Conservation (phyloP, 2,797 vertebrate genomes). For the Eulemur mongoz region DNA sequence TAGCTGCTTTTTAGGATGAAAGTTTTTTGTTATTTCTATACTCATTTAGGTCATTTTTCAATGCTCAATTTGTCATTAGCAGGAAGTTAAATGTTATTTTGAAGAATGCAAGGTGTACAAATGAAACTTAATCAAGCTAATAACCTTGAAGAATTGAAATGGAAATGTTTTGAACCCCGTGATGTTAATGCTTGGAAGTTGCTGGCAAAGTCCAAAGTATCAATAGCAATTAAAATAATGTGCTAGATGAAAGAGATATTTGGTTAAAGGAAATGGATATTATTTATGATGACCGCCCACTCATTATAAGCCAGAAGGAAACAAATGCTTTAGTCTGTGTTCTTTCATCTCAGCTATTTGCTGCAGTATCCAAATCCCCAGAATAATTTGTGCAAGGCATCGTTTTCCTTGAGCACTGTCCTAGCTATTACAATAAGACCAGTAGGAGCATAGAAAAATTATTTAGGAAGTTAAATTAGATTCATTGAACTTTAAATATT, state of each 20-base stretch:
- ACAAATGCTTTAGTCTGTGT: slow-evolving; percentile 1
- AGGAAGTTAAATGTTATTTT: slow-evolving; percentile 52
- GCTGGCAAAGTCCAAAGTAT: slow-evolving; percentile 27
- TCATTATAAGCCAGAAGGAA: slow-evolving; percentile 37
- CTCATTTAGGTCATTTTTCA: slow-evolving; percentile 45
- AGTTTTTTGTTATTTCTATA: neutral
- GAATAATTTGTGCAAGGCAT: slow-evolving; percentile 26
- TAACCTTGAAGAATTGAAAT: slow-evolving; percentile 60
- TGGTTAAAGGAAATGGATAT: slow-evolving; percentile 6
- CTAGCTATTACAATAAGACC: neutral
- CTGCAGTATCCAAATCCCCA: slow-evolving; percentile 11
- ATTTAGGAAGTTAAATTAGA: slow-evolving; percentile 44
- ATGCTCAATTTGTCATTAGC: neutral
- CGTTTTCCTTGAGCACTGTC: slow-evolving; percentile 13
- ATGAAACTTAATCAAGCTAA: slow-evolving; percentile 37
- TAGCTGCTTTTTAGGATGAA: neutral
- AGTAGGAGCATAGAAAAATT: neutral
- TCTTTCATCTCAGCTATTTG: slow-evolving; percentile 49
- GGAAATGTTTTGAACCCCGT: slow-evolving; percentile 43
- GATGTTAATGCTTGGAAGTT: slow-evolving; percentile 8
- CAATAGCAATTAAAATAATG: slow-evolving; percentile 10
- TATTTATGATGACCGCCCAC: slow-evolving; percentile 37
- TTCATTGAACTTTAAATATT: slow-evolving; percentile 43
- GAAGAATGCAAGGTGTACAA: slow-evolving; percentile 35
- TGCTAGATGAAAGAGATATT: slow-evolving; percentile 45